Evolutionary conservation across 2,797 vertebrate genomes (phyloP), one percentile per base, ranked within the genome.

Genomic region (Chelon auratus): DNA sequence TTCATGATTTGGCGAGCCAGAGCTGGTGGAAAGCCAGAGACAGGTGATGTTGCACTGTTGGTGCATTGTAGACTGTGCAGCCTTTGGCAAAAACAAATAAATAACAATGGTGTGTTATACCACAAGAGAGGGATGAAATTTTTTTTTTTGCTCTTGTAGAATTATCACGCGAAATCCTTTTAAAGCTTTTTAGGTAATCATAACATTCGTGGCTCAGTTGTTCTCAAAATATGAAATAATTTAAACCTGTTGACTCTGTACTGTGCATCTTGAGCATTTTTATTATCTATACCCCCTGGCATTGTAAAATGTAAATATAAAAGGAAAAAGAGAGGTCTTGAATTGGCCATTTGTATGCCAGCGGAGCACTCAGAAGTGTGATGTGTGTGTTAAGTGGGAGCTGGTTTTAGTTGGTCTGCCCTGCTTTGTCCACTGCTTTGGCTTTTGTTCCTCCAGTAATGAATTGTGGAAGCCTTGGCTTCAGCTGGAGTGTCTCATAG

Each of bases 381-480:
- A 93, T 91, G 87, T 92, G 91, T 89, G 87, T 91, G 90, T 91
- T 89, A 90, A 92, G 91, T 92, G 87, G 85, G 82, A 91, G 89
- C 88, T 89, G 84, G 88, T 91, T 90, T 86, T 84, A 90, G 89
- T 93, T 89, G 88, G 84, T 90, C 84, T 90, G 88, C 82, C 62
- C 75, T 68, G 89, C 93, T 94, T 94, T 93, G 90, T 94, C 89
- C 87, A 57, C 13, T 77, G 76, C 87, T 90, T 92, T 90, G 89
- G 88, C 89, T 89, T 93, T 92, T 91, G 92, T 93, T 94, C 89
- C 84, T 88, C 75, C 70, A 62, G 89, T 93, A 93, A 93, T 93
- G 90, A 93, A 94, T 91, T 91, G 90, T 90, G 89, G 91, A 92
- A 88, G 91, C 90, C 89, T 93, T 91, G 92, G 93, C 91, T 92